These are phyloP conservation scores for Trematocara zebra DNA, from an alignment of 2,113 vertebrate genomes.

Conservation along the genomic window DNA sequence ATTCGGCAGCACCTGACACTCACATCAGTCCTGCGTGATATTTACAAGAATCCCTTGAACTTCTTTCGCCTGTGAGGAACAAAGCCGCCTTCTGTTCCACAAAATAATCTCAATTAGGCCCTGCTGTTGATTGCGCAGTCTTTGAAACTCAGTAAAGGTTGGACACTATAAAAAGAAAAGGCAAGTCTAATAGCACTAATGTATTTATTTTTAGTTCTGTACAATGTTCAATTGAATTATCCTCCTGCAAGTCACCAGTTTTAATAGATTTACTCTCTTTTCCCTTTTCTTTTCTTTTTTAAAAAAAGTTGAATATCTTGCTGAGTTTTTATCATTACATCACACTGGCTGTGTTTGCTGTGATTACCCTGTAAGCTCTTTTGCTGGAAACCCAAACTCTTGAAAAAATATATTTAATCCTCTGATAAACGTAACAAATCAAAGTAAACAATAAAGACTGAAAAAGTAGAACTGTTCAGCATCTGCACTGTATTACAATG, in stretches of 20 bases:
- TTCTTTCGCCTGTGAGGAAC: slow-evolving; percentile 13
- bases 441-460: not conserved
- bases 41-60: slow-evolving; percentile 58
- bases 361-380: not conserved
- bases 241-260: not conserved
- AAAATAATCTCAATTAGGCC: slow-evolving; percentile 46
- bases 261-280: not conserved
- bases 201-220: not conserved
- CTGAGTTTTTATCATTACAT: not conserved
- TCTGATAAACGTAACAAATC: slow-evolving; percentile 15
- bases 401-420: slow-evolving; percentile 23
- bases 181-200: not conserved
- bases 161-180: not conserved
- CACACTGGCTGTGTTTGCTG: not conserved
- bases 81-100: slow-evolving; percentile 16
- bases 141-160: slow-evolving; percentile 7
- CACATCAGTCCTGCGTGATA: slow-evolving; percentile 45
- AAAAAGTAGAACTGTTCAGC: not conserved
- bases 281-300: not conserved
- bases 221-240: not conserved
- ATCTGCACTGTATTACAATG: not conserved
- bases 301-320: not conserved
- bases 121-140: slow-evolving; percentile 29
- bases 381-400: not conserved
- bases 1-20: slow-evolving; percentile 30